Conservation (phyloP, 2,888 invertebrate genomes). For the Trachelus troglodyta region DNA sequence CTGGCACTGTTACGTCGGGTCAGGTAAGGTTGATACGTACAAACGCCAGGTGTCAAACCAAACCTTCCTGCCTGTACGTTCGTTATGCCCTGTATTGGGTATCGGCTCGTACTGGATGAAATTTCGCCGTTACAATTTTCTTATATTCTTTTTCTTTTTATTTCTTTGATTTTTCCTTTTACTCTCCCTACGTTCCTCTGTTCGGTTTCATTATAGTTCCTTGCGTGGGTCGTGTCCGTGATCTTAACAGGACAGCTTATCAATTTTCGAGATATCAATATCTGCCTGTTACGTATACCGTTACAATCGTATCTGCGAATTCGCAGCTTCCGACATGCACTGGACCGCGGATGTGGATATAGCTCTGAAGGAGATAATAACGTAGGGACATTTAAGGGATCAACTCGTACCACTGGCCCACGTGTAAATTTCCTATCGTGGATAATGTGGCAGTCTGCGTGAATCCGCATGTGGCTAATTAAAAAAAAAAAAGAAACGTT, state of each 20-base stretch:
- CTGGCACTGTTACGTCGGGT: slow-evolving; percentile 27
- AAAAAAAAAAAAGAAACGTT: neutral
- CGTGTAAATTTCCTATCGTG: neutral
- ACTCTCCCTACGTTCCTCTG: neutral
- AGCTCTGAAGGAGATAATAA: too few species aligned
- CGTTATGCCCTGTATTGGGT: neutral
- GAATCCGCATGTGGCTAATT: neutral
- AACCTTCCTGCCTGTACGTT: neutral
- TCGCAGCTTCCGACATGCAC: too few species aligned
- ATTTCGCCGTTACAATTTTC: neutral
- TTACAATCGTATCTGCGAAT: neutral
- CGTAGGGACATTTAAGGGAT: neutral
- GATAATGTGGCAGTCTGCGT: neutral
- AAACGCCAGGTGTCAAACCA: slow-evolving; percentile 28
- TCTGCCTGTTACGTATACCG: neutral
- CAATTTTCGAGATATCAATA: neutral
- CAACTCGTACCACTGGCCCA: neutral
- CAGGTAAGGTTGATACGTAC: slow-evolving; percentile 9
- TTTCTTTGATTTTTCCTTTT: neutral
- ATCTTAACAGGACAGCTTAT: neutral
- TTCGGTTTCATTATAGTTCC: neutral
- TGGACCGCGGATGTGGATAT: too few species aligned
- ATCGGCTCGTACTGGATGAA: neutral
- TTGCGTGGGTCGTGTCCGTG: neutral
- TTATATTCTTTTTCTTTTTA: too few species aligned